Evolutionary conservation across 1,140 invertebrate genomes (phyloP).

Genomic region (Hycleus phaleratus): DNA sequence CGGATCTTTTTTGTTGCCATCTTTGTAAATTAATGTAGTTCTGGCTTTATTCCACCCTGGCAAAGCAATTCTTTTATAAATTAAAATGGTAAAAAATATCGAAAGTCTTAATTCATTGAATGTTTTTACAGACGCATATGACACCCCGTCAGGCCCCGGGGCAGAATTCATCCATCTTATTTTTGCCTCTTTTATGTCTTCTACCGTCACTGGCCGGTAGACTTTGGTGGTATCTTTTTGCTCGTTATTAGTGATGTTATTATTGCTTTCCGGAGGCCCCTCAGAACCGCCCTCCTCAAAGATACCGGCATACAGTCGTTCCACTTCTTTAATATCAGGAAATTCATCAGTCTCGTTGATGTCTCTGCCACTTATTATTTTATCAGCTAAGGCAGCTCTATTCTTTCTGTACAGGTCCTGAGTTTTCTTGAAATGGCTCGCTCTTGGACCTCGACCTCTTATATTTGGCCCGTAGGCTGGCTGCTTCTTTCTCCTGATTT

Average conservation of each 20-base stretch:
- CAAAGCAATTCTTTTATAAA: slow-evolving; percentile 1
- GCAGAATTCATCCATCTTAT: slow-evolving; percentile 17
- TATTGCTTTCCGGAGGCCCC: not conserved
- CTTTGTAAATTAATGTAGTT: slow-evolving; percentile 19
- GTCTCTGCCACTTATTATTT: not conserved
- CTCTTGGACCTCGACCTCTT: not conserved
- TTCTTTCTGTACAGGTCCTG: slow-evolving; percentile 11
- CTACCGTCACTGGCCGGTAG: not conserved
- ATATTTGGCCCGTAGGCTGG: not conserved
- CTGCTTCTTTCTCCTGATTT: too few species aligned
- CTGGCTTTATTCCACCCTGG: not conserved
- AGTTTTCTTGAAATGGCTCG: not conserved
- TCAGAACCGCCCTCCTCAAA: not conserved
- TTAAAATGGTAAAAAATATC: slow-evolving; percentile 10
- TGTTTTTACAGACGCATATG: too few species aligned
- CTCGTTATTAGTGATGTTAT: too few species aligned
- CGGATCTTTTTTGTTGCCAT: slow-evolving; percentile 3
- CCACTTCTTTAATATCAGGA: not conserved
- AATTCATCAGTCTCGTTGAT: too few species aligned
- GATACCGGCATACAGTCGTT: not conserved
- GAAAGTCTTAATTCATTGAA: not conserved
- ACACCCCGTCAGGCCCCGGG: slow-evolving; percentile 33
- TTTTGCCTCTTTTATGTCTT: slow-evolving; percentile 1
- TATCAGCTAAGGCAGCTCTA: not conserved
- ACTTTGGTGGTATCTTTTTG: slow-evolving; percentile 1